A percentile compares a stretch with the other conserved stretches of the same genome.
phyloP scores from a whole-genome alignment of 2,113 vertebrate genomes.

The Neopipo cinnamomea region DNA sequence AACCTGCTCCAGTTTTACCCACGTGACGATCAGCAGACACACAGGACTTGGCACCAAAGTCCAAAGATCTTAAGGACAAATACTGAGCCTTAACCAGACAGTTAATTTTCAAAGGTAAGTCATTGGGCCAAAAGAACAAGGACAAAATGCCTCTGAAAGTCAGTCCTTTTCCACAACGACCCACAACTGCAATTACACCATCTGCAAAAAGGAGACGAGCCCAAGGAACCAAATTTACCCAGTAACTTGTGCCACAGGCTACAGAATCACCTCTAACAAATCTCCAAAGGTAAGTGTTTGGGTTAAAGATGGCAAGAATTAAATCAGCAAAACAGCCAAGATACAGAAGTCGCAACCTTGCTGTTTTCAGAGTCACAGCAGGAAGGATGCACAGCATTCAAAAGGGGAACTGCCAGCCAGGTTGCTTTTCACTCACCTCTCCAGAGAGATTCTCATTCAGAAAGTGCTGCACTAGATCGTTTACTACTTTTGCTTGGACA shows the following conservation, averaged over 20 bases:
- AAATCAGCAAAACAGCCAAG: neutral
- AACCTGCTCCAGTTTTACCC: neutral
- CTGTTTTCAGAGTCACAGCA: neutral
- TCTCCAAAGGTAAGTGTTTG: neutral
- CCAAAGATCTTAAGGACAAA: neutral
- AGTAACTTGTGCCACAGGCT: neutral
- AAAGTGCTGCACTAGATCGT: constrained; percentile 44
- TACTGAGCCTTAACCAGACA: neutral
- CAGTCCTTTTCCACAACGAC: neutral
- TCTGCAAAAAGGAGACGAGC: neutral
- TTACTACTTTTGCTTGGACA: constrained; percentile 47
- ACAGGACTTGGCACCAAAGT: neutral
- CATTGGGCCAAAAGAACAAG: neutral
- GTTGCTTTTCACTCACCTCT: constrained; percentile 57
- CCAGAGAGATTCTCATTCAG: neutral
- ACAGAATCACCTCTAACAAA: neutral
- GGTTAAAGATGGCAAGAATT: neutral
- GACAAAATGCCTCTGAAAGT: neutral
- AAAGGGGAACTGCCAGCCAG: neutral
- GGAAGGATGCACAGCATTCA: neutral
- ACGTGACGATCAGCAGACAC: neutral
- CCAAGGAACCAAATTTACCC: neutral
- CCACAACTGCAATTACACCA: neutral
- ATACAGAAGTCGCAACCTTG: neutral
- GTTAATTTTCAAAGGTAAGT: neutral